Conservation (phyloP, 1,140 invertebrate genomes). For the Dryas iulia region DNA sequence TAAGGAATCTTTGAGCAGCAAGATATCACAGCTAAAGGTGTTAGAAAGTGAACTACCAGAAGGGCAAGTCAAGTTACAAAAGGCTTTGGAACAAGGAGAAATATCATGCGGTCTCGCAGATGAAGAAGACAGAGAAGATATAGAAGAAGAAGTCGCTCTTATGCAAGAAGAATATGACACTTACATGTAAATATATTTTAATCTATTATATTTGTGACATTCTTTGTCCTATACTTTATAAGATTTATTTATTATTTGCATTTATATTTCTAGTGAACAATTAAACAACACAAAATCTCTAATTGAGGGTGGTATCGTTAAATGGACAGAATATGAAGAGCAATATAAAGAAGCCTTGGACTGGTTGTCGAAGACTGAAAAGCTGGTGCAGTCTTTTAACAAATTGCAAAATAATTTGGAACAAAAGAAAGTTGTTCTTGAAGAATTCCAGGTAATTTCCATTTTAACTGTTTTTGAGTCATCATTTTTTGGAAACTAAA, state of each 20-base stretch:
- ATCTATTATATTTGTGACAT: neutral
- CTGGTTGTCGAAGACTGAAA: conserved; percentile 94
- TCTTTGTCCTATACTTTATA: neutral
- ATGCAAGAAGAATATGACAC: conserved; percentile 94
- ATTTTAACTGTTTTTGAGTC: too few relatives aligned
- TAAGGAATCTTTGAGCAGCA: conserved; percentile 92
- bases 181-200: conserved; percentile 83
- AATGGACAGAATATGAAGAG: conserved; percentile 97
- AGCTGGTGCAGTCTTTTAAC: conserved; percentile 92
- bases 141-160: conserved; percentile 94
- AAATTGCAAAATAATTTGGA: conserved; percentile 94
- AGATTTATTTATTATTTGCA: neutral
- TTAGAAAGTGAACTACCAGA: conserved; percentile 90
- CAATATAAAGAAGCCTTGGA: conserved; percentile 93
- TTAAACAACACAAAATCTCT: conserved; percentile 90
- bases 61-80: conserved; percentile 90
- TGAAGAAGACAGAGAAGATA: conserved; percentile 92
- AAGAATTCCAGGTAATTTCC: conserved; percentile 89
- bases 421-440: conserved; percentile 92
- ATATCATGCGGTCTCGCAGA: conserved; percentile 90
- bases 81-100: conserved; percentile 90
- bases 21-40: conserved; percentile 91
- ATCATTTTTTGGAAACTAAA: too few relatives aligned
- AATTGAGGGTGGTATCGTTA: conserved; percentile 93
- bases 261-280: conserved; percentile 81